These are phyloP conservation scores for Python bivittatus DNA, from an alignment of 2,113 vertebrate genomes.

Conservation along the genomic window DNA sequence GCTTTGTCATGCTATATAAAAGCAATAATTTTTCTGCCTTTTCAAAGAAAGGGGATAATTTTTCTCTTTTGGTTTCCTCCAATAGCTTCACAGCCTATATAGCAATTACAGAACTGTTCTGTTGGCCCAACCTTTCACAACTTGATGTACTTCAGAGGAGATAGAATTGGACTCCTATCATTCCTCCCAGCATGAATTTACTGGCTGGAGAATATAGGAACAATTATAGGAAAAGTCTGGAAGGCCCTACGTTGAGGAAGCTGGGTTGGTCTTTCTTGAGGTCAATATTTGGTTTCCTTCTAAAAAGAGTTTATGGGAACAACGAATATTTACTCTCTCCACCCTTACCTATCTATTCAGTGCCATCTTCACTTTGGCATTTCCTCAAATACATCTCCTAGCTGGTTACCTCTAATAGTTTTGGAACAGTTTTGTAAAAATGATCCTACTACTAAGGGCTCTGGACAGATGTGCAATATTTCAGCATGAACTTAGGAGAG, in stretches of 20 bases:
- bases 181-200: background rate
- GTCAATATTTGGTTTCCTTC: constrained; percentile 52
- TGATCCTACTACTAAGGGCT: background rate
- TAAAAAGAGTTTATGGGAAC: constrained; percentile 29
- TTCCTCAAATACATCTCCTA: background rate
- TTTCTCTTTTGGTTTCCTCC: constrained; percentile 53
- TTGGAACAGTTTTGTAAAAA: background rate
- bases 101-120: constrained; percentile 50
- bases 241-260: background rate
- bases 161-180: background rate
- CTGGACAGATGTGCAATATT: background rate
- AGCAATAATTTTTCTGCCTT: constrained; percentile 63
- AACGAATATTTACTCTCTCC: background rate
- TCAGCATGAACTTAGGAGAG: background rate
- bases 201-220: background rate
- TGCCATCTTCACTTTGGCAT: background rate
- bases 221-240: background rate
- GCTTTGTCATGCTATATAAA: constrained; percentile 63
- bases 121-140: constrained; percentile 10
- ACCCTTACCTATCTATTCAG: too few species aligned
- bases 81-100: constrained; percentile 45
- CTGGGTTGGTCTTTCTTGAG: constrained; percentile 9
- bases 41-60: constrained; percentile 55
- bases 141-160: background rate
- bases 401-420: background rate